Evolutionary conservation across 1,140 invertebrate species (phyloP).

Genomic region (Nasonia giraulti): DNA sequence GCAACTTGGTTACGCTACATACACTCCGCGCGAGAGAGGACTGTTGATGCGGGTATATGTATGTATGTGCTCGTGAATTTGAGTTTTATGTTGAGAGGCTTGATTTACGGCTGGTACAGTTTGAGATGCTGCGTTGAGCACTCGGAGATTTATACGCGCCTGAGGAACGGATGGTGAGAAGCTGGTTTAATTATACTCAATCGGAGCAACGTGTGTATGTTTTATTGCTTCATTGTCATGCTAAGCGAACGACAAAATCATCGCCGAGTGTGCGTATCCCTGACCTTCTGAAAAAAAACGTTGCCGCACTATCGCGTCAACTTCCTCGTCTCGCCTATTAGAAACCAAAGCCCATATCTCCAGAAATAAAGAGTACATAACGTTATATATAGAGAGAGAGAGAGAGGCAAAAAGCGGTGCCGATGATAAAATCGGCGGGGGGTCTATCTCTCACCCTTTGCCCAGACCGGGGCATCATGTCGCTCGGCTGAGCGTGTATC

Average conservation of each 20-base stretch:
- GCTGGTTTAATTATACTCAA: background rate
- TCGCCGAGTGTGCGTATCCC: background rate
- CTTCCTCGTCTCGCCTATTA: too few species aligned
- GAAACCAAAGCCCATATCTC: too few species aligned
- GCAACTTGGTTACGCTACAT: background rate
- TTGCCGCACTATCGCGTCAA: background rate
- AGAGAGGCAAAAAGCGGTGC: constrained; percentile 15
- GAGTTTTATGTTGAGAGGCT: background rate
- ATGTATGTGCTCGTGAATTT: background rate
- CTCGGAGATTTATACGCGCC: background rate
- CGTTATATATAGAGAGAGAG: background rate
- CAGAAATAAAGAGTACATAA: background rate
- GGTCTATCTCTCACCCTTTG: constrained; percentile 28
- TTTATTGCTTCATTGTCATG: background rate
- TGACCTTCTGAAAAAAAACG: background rate
- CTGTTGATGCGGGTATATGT: background rate
- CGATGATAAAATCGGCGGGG: constrained; percentile 52
- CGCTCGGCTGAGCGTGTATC: constrained; percentile 63
- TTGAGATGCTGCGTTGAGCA: background rate
- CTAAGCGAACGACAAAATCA: background rate
- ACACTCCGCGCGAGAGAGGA: background rate
- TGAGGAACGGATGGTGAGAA: background rate
- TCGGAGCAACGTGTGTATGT: background rate
- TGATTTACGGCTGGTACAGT: constrained; percentile 1
- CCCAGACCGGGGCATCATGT: constrained; percentile 51